phyloP scores from a whole-genome alignment of 2,113 vertebrate species.

The Nycticebus coucang region DNA sequence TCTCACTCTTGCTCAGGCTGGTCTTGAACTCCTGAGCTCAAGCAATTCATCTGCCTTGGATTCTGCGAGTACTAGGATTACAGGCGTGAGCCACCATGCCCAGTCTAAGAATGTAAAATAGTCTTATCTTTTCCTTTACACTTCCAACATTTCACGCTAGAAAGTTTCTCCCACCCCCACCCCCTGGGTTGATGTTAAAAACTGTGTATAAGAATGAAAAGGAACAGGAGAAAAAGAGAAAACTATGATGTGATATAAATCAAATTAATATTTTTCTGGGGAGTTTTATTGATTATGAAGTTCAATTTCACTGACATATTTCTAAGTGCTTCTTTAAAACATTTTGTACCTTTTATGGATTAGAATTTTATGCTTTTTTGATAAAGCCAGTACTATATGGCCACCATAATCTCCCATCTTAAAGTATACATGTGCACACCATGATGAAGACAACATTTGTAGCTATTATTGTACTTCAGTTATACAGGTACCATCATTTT shows the following conservation, averaged over 20 bases:
- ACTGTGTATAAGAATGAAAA: not conserved
- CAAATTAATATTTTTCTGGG: not conserved
- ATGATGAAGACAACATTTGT: not conserved
- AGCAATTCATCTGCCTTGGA: too few relatives aligned
- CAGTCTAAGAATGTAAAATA: not conserved
- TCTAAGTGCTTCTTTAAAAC: not conserved
- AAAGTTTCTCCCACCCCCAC: not conserved
- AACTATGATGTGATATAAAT: not conserved
- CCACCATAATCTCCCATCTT: not conserved
- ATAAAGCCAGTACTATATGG: not conserved
- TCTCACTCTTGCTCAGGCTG: too few relatives aligned
- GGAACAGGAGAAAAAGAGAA: not conserved
- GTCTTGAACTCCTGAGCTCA: too few relatives aligned
- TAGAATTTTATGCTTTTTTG: not conserved
- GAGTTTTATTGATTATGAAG: not conserved
- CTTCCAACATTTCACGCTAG: not conserved
- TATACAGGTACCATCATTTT: not conserved
- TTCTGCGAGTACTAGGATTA: too few relatives aligned
- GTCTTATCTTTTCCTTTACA: not conserved
- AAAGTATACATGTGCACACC: rapidly evolving
- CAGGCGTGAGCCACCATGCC: too few relatives aligned
- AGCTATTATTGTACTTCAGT: not conserved
- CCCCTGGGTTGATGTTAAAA: not conserved
- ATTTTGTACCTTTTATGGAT: not conserved
- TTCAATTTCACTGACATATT: conserved; percentile 45